A percentile compares a stretch with the other conserved stretches of the same genome.
phyloP scores from a whole-genome alignment of 2,113 vertebrate species.

The Ictidomys tridecemlineatus region DNA sequence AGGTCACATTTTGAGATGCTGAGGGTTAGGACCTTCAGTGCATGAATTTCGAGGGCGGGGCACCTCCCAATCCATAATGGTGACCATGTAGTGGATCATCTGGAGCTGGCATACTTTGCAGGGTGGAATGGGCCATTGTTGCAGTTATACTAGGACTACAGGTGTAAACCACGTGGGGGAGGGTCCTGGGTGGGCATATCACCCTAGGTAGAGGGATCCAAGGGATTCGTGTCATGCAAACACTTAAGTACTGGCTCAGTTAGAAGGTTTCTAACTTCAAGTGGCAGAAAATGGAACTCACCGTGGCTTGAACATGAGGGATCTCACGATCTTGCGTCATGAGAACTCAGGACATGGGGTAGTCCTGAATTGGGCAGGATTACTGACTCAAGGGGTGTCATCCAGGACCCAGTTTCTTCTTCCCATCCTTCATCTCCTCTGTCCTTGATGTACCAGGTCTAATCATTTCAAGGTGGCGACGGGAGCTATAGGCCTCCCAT shows the following conservation, averaged over 20 bases:
- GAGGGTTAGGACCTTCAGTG: neutral
- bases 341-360: neutral
- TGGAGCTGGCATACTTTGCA: neutral
- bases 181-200: accelerated
- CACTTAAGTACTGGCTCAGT: neutral
- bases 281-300: neutral
- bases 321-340: accelerated
- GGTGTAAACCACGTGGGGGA: neutral
- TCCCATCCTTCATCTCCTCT: neutral
- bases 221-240: accelerated
- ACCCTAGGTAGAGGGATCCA: too few species aligned
- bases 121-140: neutral
- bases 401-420: neutral
- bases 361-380: neutral
- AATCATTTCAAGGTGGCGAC: neutral
- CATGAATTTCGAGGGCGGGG: neutral
- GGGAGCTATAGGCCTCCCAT: accelerated
- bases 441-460: neutral
- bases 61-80: neutral
- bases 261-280: too few species aligned
- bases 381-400: accelerated
- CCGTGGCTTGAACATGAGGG: accelerated
- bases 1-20: neutral
- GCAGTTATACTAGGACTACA: neutral
- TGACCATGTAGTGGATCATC: too few species aligned